Evolutionary conservation across 2,888 invertebrate species (phyloP), one percentile per base, ranked within the genome.

Genomic region (Pristionchus exspectatus): DNA sequence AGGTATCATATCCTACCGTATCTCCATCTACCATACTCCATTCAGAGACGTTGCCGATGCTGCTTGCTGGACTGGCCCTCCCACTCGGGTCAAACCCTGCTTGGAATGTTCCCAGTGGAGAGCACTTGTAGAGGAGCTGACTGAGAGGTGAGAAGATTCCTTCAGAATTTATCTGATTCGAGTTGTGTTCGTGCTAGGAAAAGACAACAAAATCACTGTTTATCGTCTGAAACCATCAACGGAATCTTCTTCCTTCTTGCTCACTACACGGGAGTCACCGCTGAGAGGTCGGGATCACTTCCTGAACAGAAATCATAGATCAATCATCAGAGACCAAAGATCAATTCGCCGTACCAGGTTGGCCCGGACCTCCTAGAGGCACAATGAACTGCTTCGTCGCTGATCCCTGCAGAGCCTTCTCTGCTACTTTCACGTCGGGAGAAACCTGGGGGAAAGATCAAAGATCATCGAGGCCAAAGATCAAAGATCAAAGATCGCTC

Each of bases 81-180:
- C 92, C 7, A 92, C 93, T 18, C 92, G 93, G 1, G 90, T 90
- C 50, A 93, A 93, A 81, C 93, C 93, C 0, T 93, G 93, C 81
- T 81, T 90, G 38, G 93, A 93, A 81, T 93, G 93, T 90, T 90
- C 91, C 0, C 89, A 86, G 18, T 84, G 92, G 77, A 88, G 87
- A 84, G 91, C 91, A 38, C 89, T 91, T 27, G 87, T 93, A 12
- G 88, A 91, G 59, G 90, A 90, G n/a, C 54, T 90, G 59, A 54
- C 81, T 27, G 38, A 44, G 44, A 81, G 83, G 89, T 89, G 54
- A 77, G 88, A 16, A 2, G 24, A 24, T 38, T 21, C 38, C 38
- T 72, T 27, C 77, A 38, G 24, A 27, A 14, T 69, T 59, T 59
- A 56, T 69, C n/a, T 33, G 50, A n/a, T 5, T 59, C 14, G n/a